phyloP scores from a whole-genome alignment of 2,888 invertebrate genomes.

The Oxycera nigricornis region DNA sequence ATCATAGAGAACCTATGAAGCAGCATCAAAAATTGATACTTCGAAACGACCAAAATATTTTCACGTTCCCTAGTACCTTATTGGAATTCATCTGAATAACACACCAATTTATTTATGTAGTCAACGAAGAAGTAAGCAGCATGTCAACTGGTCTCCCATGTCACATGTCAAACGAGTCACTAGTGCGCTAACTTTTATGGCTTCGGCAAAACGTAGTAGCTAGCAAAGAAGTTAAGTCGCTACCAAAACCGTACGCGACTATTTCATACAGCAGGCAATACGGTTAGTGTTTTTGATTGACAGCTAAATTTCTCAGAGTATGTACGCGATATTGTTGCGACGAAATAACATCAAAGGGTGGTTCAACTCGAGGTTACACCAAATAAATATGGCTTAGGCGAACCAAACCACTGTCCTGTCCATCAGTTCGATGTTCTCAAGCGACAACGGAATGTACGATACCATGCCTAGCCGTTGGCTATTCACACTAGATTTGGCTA shows the following conservation, averaged over 20 bases:
- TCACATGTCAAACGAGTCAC: not conserved
- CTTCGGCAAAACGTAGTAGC: not conserved
- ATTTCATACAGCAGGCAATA: not conserved
- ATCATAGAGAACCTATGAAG: too few relatives aligned
- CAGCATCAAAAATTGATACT: too few relatives aligned
- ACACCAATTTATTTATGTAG: not conserved
- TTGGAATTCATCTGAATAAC: not conserved
- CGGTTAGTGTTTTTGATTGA: conserved; percentile 3
- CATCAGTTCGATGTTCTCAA: not conserved
- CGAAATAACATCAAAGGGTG: conserved; percentile 10
- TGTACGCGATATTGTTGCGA: conserved; percentile 5
- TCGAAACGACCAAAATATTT: too few relatives aligned
- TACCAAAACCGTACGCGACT: not conserved
- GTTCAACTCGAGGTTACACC: not conserved
- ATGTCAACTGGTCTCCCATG: not conserved
- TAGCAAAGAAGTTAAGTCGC: not conserved
- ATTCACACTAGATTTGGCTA: not conserved
- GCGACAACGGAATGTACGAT: not conserved
- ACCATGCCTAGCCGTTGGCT: not conserved
- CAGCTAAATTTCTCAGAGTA: conserved; percentile 5
- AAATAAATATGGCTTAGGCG: not conserved
- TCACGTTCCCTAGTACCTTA: not conserved
- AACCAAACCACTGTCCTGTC: conserved; percentile 18
- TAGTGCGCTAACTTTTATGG: not conserved
- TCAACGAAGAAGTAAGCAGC: not conserved